Evolutionary conservation across 2,113 vertebrate species (phyloP), one percentile per base, ranked within the genome.

Genomic region (Meleagris gallopavo): DNA sequence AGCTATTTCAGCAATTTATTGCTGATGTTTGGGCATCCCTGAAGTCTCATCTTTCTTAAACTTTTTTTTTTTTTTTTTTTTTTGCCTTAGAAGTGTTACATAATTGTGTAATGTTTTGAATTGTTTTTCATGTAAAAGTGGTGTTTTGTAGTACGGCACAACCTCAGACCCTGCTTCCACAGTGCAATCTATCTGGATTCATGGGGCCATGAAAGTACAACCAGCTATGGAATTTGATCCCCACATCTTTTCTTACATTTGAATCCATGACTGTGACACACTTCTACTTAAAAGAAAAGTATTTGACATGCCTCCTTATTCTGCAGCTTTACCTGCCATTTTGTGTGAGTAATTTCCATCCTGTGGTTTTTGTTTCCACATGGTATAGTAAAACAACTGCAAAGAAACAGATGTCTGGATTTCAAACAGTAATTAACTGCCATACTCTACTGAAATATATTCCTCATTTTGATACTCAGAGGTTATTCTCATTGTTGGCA

Each of bases 401-500:
- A 88, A 92, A 64, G 86, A 93, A 95, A 91, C 86, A 93, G 86
- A 93, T 95, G 90, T 88, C 34, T 88, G 83, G n/a, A 74, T 86
- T 91, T 95, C 86, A 96, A 96, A 92, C 50, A 92, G 38, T 88
- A 94, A 94, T 95, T 93, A 95, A 57, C 80, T 90, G 32, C 72
- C 75, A 64, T 76, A 71, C 66, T 91, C 91, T 67, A 67, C 64
- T 88, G 76, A 81, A 65, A 81, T 88, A 80, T 86, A 93, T 77
- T 94, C 83, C 80, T 85, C 75, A 73, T 89, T 79, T 60, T 93
- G 38, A 77, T 83, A 74, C 60, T 55, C 55, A 90, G 69, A 93
- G 69, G 52, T 90, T 88, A 34, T 74, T 91, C 88, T 90, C 77
- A 67, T 36, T 81, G n/a, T 50, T 77, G 30, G 55, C 72, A 94